A percentile compares a stretch with the other conserved stretches of the same genome.
phyloP scores from a whole-genome alignment of 1,140 invertebrate genomes.

The Vanessa tameamea region DNA sequence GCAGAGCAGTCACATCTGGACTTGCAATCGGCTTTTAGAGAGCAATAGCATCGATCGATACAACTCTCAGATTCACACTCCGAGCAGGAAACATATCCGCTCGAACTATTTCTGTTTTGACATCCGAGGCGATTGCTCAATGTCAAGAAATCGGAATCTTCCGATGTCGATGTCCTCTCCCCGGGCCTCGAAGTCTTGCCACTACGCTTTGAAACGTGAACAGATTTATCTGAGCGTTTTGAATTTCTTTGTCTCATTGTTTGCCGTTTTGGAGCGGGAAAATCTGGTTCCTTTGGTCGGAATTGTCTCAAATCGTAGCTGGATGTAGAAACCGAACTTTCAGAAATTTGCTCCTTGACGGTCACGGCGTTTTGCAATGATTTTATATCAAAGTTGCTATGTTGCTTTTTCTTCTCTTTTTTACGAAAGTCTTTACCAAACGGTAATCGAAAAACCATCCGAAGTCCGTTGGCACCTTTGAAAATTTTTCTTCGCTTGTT shows the following conservation, averaged over 20 bases:
- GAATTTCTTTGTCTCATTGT: slow-evolving; percentile 72
- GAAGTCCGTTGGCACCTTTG: slow-evolving; percentile 80
- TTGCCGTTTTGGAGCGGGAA: slow-evolving; percentile 69
- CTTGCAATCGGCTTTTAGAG: slow-evolving; percentile 74
- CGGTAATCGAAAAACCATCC: slow-evolving; percentile 79
- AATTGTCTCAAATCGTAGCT: slow-evolving; percentile 83
- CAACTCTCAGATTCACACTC: slow-evolving; percentile 93
- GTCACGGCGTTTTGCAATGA: slow-evolving; percentile 40
- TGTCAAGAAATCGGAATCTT: slow-evolving; percentile 85
- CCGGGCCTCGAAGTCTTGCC: slow-evolving; percentile 67
- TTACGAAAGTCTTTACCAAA: slow-evolving; percentile 81
- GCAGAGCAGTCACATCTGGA: slow-evolving; percentile 66
- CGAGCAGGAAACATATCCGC: slow-evolving; percentile 91
- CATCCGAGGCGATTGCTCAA: slow-evolving; percentile 79
- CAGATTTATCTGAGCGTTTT: slow-evolving; percentile 68
- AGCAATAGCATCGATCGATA: slow-evolving; percentile 87
- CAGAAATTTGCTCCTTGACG: slow-evolving; percentile 74
- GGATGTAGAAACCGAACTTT: slow-evolving; percentile 82
- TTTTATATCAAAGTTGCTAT: slow-evolving; percentile 53
- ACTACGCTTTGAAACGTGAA: slow-evolving; percentile 67
- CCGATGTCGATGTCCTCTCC: slow-evolving; percentile 82
- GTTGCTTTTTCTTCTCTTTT: slow-evolving; percentile 57
- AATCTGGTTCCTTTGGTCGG: slow-evolving; percentile 77
- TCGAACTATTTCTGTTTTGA: slow-evolving; percentile 85
- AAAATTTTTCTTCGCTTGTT: slow-evolving; percentile 81